phyloP scores from a whole-genome alignment of 2,797 vertebrate species.

The Acrossocheilus wenchowensis region DNA sequence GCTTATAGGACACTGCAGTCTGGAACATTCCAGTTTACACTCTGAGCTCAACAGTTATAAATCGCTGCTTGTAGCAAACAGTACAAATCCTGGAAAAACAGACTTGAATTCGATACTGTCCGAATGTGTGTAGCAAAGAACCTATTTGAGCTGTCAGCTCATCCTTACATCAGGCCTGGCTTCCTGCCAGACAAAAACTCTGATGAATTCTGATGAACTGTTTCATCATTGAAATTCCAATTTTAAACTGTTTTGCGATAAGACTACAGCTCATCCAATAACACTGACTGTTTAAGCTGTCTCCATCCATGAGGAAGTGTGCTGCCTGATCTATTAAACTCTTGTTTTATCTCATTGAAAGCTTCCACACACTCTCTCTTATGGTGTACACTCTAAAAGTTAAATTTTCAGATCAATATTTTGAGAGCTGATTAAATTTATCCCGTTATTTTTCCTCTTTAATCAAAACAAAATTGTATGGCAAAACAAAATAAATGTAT shows the following conservation, averaged over 20 bases:
- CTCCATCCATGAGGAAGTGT: slow-evolving; percentile 55
- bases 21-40: neutral
- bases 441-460: slow-evolving; percentile 37
- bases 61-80: slow-evolving; percentile 11
- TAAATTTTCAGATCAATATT: slow-evolving; percentile 71
- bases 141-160: slow-evolving; percentile 60
- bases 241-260: slow-evolving; percentile 68
- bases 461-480: slow-evolving; percentile 43
- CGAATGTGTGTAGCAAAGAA: slow-evolving; percentile 44
- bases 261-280: slow-evolving; percentile 70
- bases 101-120: slow-evolving; percentile 57
- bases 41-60: slow-evolving; percentile 9
- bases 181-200: slow-evolving; percentile 55
- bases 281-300: slow-evolving; percentile 70
- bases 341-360: slow-evolving; percentile 30
- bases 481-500: neutral
- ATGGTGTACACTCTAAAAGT: slow-evolving; percentile 60
- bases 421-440: slow-evolving; percentile 58
- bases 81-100: slow-evolving; percentile 29
- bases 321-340: slow-evolving; percentile 63
- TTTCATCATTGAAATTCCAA: slow-evolving; percentile 66
- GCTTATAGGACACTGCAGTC: neutral
- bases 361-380: slow-evolving; percentile 70
- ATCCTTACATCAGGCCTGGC: slow-evolving; percentile 60
- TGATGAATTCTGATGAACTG: slow-evolving; percentile 65